Base-by-base conservation (phyloP, 2,797 vertebrate species). In the Cottoperca gobio region DNA sequence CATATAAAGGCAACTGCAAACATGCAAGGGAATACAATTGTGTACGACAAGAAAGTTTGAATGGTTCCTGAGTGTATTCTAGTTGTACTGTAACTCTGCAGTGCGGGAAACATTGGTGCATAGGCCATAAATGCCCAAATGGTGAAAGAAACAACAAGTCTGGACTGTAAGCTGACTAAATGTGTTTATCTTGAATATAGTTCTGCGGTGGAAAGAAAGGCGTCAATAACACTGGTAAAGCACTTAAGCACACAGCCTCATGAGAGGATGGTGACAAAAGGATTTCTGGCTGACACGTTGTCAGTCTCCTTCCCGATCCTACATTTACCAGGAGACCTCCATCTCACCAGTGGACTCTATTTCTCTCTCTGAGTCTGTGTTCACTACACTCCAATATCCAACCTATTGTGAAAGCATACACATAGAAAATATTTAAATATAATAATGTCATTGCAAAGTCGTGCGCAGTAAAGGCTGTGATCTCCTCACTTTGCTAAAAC, bases 221-320 rank as follows among this genome's bases (percentile, higher is more conserved):
- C 4, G 2, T 28, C 60, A 68, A 23, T 57, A 79, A 77, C 67
- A 71, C 31, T 45, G 21, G 40, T 55, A 50, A 73, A 89, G 78
- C 86, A 86, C 79, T 86, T 88, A 88, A 70, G 76, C n/a, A 23
- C 59, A 70, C 35, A n/a, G 65, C 52, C 78, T 60, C 86, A 37
- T 76, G 79, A 83, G 85, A 80, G 42, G 70, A 46, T 12, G 24
- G 86, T 69, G 86, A 86, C 90, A 91, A 91, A 90, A 90, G 87
- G 86, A 73, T 88, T 91, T 84, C 59, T 85, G 83, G 64, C 77
- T 88, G 79, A 85, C 81, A 85, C 77, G 42, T 70, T 84, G 79
- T 81, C 86, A 88, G 86, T 83, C 80, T 84, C 67, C 42, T 50
- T 55, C 57, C 33, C 10, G 6, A 33, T 70, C 62, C 21, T 24